Percentiles rank a stretch among this genome's conserved stretches.
Evolutionary conservation across 2,113 vertebrate species (phyloP).

Genomic region (Grammomys dolichurus): DNA sequence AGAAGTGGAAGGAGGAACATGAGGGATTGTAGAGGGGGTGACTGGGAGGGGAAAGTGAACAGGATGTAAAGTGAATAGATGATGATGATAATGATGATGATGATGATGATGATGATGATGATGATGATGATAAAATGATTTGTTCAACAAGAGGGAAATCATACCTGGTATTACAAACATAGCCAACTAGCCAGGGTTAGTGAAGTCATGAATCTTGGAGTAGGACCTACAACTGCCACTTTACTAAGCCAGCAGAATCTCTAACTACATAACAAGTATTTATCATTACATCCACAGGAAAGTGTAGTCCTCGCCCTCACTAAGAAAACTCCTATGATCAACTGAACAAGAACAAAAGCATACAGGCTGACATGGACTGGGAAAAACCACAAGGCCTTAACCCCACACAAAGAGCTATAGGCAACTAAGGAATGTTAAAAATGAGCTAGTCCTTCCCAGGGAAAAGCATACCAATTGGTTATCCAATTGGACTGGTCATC

Average conservation of each 20-base stretch:
- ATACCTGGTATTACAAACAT: background rate
- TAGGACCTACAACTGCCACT: background rate
- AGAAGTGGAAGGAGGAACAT: too few relatives aligned
- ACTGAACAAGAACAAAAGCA: background rate
- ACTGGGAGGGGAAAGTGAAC: too few relatives aligned
- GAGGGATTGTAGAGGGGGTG: too few relatives aligned
- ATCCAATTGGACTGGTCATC: background rate
- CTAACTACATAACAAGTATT: background rate
- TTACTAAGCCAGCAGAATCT: background rate
- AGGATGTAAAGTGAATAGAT: too few relatives aligned
- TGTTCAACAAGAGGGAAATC: background rate
- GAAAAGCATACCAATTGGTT: background rate
- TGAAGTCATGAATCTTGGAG: background rate
- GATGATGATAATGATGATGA: too few relatives aligned
- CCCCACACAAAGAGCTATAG: background rate
- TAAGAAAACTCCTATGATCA: background rate
- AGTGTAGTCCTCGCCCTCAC: background rate
- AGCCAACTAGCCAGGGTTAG: background rate
- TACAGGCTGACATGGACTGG: background rate
- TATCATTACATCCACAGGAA: background rate
- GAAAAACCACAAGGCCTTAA: background rate
- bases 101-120: too few relatives aligned
- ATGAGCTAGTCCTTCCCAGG: background rate
- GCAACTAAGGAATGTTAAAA: background rate
- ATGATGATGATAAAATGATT: background rate